Evolutionary conservation across 2,888 invertebrate species (phyloP), one percentile per base, ranked within the genome.

Genomic region (Gerris lacustris): DNA sequence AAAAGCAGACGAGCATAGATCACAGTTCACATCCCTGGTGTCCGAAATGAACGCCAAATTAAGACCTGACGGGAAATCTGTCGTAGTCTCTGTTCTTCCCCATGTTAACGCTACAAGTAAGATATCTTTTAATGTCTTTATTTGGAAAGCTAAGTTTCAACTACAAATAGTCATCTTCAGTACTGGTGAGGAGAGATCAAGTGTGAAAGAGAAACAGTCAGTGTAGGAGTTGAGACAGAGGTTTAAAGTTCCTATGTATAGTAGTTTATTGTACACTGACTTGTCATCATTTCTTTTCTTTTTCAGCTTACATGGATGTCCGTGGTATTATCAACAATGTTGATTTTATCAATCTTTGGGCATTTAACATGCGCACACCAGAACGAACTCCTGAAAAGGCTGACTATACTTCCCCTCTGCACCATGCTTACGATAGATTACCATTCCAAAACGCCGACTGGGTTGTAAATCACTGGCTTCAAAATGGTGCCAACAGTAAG

Each of bases 351-450:
- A 90, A 91, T 77, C 78, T 94, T 69, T 85, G 88, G 78, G 86
- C 90, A 0, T 94, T 87, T 77, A 93, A 94, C 80, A 93, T 88
- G 81, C 84, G 85, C 78, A 91, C 87, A 0, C 87, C 92, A 0
- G 84, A 86, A 63, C 85, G 92, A 43, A 89, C 88, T 78, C 87
- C 89, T 0, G 88, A 91, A 77, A 88, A 90, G 77, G 91, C 88
- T 0, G 92, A 92, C 79, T 92, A 86, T 79, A 82, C 88, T 0
- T 84, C 89, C 0, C 91, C 92, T 6, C 81, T 89, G 68, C 89
- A 90, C 79, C 85, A 87, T 69, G 84, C 88, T 0, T 88, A 89
- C 77, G 89, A 89, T 76, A 86, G 91, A 69, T 85, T 87, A 77
- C 83, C 85, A 0, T 84, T 88, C 69, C 84, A 84, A 72, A 92